Evolutionary conservation across 2,113 vertebrate species (phyloP).

Genomic region (Pterocles burchelli): DNA sequence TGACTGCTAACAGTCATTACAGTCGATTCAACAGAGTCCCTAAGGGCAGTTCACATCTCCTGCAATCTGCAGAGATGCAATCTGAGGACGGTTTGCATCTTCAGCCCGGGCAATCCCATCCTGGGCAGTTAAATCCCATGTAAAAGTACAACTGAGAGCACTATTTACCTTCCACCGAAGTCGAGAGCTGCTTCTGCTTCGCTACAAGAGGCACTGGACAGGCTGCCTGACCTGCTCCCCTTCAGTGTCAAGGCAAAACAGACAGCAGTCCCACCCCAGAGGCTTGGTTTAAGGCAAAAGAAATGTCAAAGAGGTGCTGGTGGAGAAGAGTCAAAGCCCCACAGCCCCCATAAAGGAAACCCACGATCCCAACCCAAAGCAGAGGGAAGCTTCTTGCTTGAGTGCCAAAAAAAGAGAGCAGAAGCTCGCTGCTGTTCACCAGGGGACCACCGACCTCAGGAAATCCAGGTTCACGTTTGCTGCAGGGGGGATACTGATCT

Average conservation of each 20-base stretch:
- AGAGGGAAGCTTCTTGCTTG: neutral
- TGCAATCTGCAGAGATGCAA: neutral
- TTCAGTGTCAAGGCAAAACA: neutral
- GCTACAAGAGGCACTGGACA: neutral
- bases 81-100: neutral
- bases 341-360: neutral
- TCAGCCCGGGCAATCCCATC: neutral
- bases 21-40: neutral
- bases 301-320: neutral
- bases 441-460: fast-evolving
- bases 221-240: neutral
- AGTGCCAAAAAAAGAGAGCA: neutral
- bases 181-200: neutral
- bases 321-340: neutral
- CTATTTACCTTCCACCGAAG: neutral
- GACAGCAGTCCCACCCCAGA: neutral
- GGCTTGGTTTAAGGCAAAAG: neutral
- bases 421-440: neutral
- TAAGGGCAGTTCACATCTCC: neutral
- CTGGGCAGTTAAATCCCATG: neutral
- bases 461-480: neutral
- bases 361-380: neutral
- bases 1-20: neutral
- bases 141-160: fast-evolving
- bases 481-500: fast-evolving